phyloP scores from a whole-genome alignment of 2,888 invertebrate species.

The Hemithea aestivaria region DNA sequence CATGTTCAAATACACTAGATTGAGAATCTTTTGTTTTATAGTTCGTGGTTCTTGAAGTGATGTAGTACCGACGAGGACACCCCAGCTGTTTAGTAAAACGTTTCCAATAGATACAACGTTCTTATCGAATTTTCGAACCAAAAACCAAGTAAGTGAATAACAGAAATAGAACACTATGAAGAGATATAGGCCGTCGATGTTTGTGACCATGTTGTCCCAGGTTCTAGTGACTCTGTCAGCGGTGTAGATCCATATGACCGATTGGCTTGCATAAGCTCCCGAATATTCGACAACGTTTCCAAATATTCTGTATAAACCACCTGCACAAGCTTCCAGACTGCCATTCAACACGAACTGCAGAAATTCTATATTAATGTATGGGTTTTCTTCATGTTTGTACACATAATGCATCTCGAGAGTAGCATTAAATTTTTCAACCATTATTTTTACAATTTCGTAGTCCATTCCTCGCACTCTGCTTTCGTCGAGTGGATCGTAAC shows the following conservation, averaged over 20 bases:
- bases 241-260: constrained; percentile 51
- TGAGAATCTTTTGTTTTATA: constrained; percentile 53
- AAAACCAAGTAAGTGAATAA: constrained; percentile 45
- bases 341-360: constrained; percentile 48
- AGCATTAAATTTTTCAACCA: constrained; percentile 48
- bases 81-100: constrained; percentile 49
- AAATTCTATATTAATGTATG: constrained; percentile 31
- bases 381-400: constrained; percentile 39
- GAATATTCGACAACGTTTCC: constrained; percentile 56
- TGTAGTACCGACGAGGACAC: constrained; percentile 48
- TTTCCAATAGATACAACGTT: constrained; percentile 32
- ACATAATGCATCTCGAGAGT: constrained; percentile 44
- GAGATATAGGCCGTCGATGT: constrained; percentile 46
- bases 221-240: constrained; percentile 43
- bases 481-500: constrained; percentile 37
- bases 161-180: constrained; percentile 51
- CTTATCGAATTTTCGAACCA: constrained; percentile 41
- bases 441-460: constrained; percentile 51
- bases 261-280: constrained; percentile 50
- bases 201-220: constrained; percentile 47
- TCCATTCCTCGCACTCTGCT: constrained; percentile 43
- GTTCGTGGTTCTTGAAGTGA: constrained; percentile 45
- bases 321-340: constrained; percentile 53
- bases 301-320: constrained; percentile 55
- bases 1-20: constrained; percentile 47